phyloP scores from a whole-genome alignment of 2,797 vertebrate species.

The Pseudomugil tenellus region DNA sequence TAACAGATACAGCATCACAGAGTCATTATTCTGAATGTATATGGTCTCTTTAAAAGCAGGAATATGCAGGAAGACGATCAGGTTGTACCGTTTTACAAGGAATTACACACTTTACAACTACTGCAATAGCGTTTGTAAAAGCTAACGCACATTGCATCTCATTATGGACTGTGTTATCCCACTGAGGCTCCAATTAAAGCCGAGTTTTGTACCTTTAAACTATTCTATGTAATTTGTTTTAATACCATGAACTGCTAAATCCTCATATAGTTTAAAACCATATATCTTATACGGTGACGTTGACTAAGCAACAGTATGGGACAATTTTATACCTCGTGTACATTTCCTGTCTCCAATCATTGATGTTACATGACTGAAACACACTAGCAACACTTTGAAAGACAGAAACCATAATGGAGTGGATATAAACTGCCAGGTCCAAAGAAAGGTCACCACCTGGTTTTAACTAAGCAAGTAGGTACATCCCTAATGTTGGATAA shows the following conservation, averaged over 20 bases:
- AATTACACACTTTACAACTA: background rate
- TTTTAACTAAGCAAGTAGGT: too few species aligned
- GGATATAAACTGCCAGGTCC: background rate
- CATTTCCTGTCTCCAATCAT: background rate
- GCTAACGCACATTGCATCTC: background rate
- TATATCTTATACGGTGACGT: background rate
- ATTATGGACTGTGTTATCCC: background rate
- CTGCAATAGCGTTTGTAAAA: background rate
- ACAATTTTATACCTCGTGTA: background rate
- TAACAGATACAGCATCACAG: constrained; percentile 12
- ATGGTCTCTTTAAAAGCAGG: background rate
- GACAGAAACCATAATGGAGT: background rate
- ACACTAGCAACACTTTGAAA: background rate
- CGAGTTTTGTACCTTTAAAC: background rate
- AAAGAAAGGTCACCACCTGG: too few species aligned
- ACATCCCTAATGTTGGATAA: too few species aligned
- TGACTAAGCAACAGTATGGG: background rate
- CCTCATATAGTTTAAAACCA: background rate
- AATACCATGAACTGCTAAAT: background rate
- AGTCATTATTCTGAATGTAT: background rate
- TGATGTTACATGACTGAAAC: background rate
- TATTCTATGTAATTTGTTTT: background rate
- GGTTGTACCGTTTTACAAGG: background rate
- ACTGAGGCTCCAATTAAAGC: background rate
- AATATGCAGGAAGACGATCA: background rate